Evolutionary conservation across 2,113 vertebrate species (phyloP), one percentile per base, ranked within the genome.

Genomic region (Aleadryas rufinucha): DNA sequence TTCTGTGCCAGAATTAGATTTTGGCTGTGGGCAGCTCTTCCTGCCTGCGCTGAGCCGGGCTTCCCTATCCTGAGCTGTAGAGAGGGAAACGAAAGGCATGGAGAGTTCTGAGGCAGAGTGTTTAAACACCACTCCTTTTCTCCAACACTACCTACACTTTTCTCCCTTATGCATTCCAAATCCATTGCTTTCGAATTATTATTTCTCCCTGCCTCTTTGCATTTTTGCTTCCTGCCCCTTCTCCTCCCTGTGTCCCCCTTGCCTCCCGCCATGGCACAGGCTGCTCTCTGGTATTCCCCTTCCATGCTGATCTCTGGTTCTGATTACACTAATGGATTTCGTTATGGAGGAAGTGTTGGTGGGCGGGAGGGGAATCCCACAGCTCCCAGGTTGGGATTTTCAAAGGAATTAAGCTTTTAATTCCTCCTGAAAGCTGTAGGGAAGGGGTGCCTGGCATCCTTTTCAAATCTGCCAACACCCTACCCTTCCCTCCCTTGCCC

Each of bases 261-360:
- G 92, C 95, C 96, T 90, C 93, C 93, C 0, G 1, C 97, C 60
- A 4, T 87, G 95, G 93, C n/a, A 11, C 93, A 95, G 95, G 84
- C 97, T 97, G 97, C 93, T 94, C 84, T 95, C 96, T 33, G 84
- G 93, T 91, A 96, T 96, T 95, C 93, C 96, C 97, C 91, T 89
- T 97, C 97, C 96, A 93, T 97, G 93, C 85, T 97, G 96, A 96
- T 90, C 92, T 52, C 91, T 95, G 59, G 18, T 94, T 94, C 70
- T 66, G 63, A 85, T 76, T 77, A 75, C 42, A 10, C 64, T 69
- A 44, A 93, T 91, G 82, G 93, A 82, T 95, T 93, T 96, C 0
- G 0, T 94, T 90, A 24, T 26, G 71, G 79, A 96, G 85, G 75
- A 94, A 53, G 76, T 53, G 60, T 47, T 88, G 93, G 86, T 92